Conservation (phyloP, 2,797 vertebrate species). For the Artibeus jamaicensis region DNA sequence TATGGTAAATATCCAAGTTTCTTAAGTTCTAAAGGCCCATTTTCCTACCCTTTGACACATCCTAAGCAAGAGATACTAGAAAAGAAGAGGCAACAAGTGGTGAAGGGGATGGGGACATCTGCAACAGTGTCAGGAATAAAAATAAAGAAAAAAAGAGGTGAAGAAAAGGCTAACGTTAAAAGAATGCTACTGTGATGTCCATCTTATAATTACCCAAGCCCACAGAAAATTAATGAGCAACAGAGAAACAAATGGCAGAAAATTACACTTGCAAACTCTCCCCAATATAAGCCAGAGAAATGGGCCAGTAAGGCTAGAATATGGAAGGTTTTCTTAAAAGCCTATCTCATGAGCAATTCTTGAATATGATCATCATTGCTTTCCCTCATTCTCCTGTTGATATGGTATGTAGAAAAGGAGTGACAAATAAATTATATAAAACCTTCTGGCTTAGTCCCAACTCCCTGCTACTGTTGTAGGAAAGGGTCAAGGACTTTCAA, state of each 20-base stretch:
- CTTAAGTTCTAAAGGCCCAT: background rate
- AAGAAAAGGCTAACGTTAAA: background rate
- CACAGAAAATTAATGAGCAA: background rate
- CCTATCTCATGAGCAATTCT: background rate
- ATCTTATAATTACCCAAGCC: background rate
- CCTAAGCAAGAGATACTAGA: background rate
- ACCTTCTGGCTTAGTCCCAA: background rate
- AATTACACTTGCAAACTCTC: background rate
- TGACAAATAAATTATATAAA: background rate
- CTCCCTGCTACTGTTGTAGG: background rate
- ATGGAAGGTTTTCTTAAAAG: background rate
- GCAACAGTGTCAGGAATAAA: background rate
- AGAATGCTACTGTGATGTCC: background rate
- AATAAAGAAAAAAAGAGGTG: background rate
- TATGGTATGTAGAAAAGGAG: background rate
- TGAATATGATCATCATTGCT: background rate
- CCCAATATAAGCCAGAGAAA: background rate
- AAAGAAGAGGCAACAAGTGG: background rate
- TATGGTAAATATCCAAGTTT: background rate
- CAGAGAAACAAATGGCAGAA: background rate
- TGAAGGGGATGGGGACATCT: background rate
- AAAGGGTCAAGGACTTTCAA: background rate
- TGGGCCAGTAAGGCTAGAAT: background rate
- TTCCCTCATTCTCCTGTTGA: background rate
- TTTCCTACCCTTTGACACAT: background rate